A percentile compares a stretch with the other conserved stretches of the same genome.
These are phyloP conservation scores for Caenorhabditis imperialis DNA, from an alignment of 2,888 invertebrate genomes.

Conservation along the genomic window DNA sequence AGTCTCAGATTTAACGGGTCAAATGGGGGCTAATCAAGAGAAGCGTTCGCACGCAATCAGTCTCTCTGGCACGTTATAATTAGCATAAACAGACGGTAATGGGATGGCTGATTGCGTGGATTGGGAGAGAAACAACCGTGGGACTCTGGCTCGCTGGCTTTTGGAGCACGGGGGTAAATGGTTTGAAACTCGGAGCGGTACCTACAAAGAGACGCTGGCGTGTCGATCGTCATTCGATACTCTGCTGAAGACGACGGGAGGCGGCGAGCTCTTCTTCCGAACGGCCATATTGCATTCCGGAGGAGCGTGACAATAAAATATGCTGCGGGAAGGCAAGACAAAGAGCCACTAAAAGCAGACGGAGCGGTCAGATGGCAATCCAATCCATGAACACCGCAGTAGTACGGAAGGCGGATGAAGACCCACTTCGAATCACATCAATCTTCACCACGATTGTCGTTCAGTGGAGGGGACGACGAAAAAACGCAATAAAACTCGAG, in stretches of 20 bases:
- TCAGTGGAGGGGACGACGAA: neutral
- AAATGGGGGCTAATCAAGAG: constrained; percentile 30
- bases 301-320: constrained; percentile 45
- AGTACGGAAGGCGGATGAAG: constrained; percentile 1
- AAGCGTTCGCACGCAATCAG: constrained; percentile 40
- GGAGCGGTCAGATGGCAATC: constrained; percentile 19
- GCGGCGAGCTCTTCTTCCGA: constrained; percentile 7
- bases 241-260: constrained; percentile 6
- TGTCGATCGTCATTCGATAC: constrained; percentile 30
- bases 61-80: constrained; percentile 11
- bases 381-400: constrained; percentile 21
- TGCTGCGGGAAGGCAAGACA: constrained; percentile 25
- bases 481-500: constrained; percentile 23
- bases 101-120: constrained; percentile 23
- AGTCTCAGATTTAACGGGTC: constrained; percentile 14
- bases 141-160: no score
- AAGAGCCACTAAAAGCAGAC: constrained; percentile 29
- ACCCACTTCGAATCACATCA: constrained; percentile 26
- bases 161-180: no score
- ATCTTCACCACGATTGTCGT: constrained; percentile 19
- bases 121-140: no score
- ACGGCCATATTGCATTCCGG: constrained; percentile 43
- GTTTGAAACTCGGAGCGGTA: neutral
- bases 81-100: constrained; percentile 42
- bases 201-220: constrained; percentile 23